Percentiles rank a stretch among this genome's conserved stretches.
Conservation (phyloP, 2,888 invertebrate species). For the Actias luna region DNA sequence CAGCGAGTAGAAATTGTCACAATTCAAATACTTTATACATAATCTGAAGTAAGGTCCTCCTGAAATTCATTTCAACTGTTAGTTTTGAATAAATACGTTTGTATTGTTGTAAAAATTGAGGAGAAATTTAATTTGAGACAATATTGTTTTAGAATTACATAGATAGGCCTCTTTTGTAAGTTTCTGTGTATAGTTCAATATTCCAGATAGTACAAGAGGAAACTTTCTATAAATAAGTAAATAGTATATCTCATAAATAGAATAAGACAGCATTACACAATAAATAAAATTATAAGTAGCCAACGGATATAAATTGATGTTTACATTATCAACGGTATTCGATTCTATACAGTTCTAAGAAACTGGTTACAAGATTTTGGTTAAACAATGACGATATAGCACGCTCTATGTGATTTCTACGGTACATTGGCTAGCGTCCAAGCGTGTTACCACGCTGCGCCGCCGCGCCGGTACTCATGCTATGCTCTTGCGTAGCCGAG, state of each 20-base stretch:
- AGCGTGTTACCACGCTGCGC: conserved; percentile 53
- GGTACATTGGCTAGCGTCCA: conserved; percentile 66
- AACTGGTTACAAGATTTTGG: conserved; percentile 25
- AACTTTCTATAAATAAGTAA: too few relatives aligned
- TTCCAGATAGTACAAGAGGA: too few relatives aligned
- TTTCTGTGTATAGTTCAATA: too few relatives aligned
- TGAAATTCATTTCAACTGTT: neutral
- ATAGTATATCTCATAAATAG: neutral
- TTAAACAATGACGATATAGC: conserved; percentile 56
- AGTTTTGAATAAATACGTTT: neutral
- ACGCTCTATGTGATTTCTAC: conserved; percentile 48
- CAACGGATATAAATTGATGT: conserved; percentile 15
- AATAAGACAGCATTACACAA: neutral
- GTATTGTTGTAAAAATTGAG: too few relatives aligned
- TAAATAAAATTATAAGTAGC: neutral
- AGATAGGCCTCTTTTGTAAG: too few relatives aligned
- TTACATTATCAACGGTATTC: conserved; percentile 30
- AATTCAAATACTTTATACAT: neutral
- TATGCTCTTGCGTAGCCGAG: conserved; percentile 15
- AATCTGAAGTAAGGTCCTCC: neutral
- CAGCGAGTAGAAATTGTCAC: neutral
- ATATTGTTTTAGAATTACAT: too few relatives aligned
- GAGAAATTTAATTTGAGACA: too few relatives aligned
- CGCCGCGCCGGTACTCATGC: conserved; percentile 26
- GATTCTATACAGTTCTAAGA: conserved; percentile 25